Evolutionary conservation across 2,113 vertebrate species (phyloP), one percentile per base, ranked within the genome.

Genomic region (Siphamia tubifer): DNA sequence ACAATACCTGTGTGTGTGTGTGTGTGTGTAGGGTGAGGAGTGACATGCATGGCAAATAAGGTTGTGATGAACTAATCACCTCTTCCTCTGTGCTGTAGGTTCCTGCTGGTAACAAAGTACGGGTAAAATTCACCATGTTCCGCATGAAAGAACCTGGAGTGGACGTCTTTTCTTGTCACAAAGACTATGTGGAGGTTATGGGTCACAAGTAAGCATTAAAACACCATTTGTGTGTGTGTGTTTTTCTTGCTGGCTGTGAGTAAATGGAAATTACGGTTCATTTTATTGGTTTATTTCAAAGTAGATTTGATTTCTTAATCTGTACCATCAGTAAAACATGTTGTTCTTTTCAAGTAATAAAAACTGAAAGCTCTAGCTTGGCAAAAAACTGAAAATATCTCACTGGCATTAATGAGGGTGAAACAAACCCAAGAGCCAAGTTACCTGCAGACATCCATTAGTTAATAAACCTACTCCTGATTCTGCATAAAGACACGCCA

Each of bases 101-200:
- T 5, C 44, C 83, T 12, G 1, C 1, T 24, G 86, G 82, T 20
- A 64, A 76, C 19, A 78, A 85, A 20, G 82, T 93, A 24, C 82
- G 87, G 1, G 3, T 94, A 23, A 90, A 54, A 70, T 93, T 94
- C 81, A 74, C 8, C 56, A 79, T 92, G 82, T 93, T 94, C 53
- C 90, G 91, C 15, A 71, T 94, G 86, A 93, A 92, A 52, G 93
- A 94, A 67, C 92, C 92, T 0, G 76, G 69, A 0, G 91, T 93
- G 34, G 89, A 91, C 67, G 8, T 15, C 1, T 47, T 23, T 2
- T 8, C 5, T 1, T 94, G 93, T 74, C 80, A 90, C 71, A 94
- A 94, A 79, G 93, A 94, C 80, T 94, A 89, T 20, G 74, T 94
- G 62, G 74, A 90, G 67, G 28, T 92, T 27, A 70, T 86, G 75